Percentiles rank a stretch among this genome's conserved stretches.
phyloP scores from a whole-genome alignment of 2,113 vertebrate genomes.

The Mus pahari region DNA sequence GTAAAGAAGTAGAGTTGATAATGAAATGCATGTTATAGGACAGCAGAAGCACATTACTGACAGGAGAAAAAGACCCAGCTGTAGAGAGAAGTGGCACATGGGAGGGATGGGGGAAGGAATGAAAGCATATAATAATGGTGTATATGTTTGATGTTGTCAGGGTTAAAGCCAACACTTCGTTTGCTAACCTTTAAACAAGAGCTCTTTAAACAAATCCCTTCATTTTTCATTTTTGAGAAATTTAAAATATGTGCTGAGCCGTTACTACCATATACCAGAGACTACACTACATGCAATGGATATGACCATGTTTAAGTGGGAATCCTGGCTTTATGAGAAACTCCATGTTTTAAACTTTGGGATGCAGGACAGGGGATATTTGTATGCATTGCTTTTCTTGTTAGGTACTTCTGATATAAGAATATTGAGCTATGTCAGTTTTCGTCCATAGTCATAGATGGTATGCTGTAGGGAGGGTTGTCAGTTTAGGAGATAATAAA shows the following conservation, averaged over 20 bases:
- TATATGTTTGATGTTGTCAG: neutral
- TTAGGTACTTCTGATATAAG: neutral
- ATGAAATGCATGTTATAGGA: neutral
- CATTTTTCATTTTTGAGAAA: neutral
- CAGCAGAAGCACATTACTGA: neutral
- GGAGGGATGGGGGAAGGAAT: neutral
- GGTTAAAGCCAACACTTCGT: neutral
- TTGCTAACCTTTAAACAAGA: neutral
- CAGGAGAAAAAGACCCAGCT: neutral
- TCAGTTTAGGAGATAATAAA: neutral
- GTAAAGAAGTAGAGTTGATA: neutral
- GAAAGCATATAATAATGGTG: neutral
- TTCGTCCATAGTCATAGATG: neutral
- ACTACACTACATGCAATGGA: neutral
- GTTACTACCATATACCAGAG: neutral
- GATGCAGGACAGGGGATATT: neutral
- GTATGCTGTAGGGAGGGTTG: neutral
- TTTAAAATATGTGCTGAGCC: neutral
- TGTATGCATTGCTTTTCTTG: neutral
- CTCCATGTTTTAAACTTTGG: constrained; percentile 17
- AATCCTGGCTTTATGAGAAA: constrained; percentile 7
- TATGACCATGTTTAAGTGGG: neutral
- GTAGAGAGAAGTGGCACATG: neutral
- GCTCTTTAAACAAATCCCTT: neutral
- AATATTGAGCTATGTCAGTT: neutral